Percentiles rank a stretch among this genome's conserved stretches.
These are phyloP conservation scores for Tauraco hartlaubi DNA, from an alignment of 2,797 vertebrate species.

Conservation along the genomic window DNA sequence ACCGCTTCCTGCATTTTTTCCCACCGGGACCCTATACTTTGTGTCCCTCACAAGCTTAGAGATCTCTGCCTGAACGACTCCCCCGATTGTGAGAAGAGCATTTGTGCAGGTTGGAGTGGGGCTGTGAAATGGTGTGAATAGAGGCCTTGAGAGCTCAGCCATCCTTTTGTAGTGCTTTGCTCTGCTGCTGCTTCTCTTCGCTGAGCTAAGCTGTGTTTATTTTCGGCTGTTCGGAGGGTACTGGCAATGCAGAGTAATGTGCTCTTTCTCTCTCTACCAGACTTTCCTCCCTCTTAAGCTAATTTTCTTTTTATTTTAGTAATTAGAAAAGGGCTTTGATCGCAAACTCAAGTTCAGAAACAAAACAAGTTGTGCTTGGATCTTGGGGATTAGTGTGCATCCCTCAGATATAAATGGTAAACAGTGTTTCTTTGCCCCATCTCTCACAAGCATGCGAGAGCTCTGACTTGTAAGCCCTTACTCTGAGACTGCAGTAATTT, in stretches of 20 bases:
- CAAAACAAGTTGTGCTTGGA: constrained; percentile 14
- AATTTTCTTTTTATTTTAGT: constrained; percentile 52
- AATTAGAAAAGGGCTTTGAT: constrained; percentile 53
- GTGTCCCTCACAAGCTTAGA: neutral
- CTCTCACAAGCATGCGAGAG: constrained; percentile 16
- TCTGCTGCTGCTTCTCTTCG: neutral
- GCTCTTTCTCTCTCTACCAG: neutral
- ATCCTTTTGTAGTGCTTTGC: neutral
- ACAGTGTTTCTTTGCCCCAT: constrained; percentile 18
- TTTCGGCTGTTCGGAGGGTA: neutral
- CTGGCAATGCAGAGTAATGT: neutral
- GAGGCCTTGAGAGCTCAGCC: neutral
- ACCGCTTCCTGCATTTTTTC: neutral
- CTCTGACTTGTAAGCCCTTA: constrained; percentile 35
- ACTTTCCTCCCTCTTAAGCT: neutral
- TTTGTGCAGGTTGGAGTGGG: neutral
- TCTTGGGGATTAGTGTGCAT: constrained; percentile 8
- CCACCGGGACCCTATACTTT: neutral
- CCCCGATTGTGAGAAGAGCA: neutral
- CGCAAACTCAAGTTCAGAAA: constrained; percentile 44
- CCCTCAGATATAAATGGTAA: constrained; percentile 13
- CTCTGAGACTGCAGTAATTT: constrained; percentile 53
- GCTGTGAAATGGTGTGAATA: neutral
- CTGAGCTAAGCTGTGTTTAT: neutral
- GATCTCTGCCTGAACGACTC: neutral